Evolutionary conservation across 2,797 vertebrate genomes (phyloP).

Genomic region (Meriones psammophilus): DNA sequence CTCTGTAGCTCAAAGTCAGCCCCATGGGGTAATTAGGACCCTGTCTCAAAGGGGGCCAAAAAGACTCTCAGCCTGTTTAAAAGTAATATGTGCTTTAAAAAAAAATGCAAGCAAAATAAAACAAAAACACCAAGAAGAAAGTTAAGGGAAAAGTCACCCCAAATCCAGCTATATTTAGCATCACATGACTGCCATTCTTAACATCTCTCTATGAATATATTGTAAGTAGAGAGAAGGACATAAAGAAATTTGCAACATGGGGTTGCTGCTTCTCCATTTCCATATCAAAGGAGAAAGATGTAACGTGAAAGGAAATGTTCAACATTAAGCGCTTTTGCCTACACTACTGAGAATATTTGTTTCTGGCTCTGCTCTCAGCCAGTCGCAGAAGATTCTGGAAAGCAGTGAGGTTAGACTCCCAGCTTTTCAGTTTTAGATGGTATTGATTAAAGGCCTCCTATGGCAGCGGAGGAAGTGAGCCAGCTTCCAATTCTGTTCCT

Average conservation of each 20-base stretch:
- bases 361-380: constrained; percentile 48
- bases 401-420: constrained; percentile 57
- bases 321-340: constrained; percentile 38
- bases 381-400: constrained; percentile 62
- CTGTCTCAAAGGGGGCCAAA: background rate
- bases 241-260: background rate
- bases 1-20: background rate
- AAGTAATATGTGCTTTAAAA: background rate
- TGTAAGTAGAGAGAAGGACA: background rate
- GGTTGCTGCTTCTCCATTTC: constrained; percentile 48
- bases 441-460: constrained; percentile 29
- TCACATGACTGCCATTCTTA: background rate
- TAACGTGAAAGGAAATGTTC: constrained; percentile 18
- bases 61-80: background rate
- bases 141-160: background rate
- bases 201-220: background rate
- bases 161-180: background rate
- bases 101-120: constrained; percentile 39
- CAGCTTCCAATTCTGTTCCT: background rate
- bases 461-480: constrained; percentile 66
- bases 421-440: constrained; percentile 68
- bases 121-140: background rate
- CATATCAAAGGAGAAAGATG: constrained; percentile 11
- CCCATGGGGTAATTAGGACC: too few species aligned
- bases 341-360: constrained; percentile 39